phyloP scores from a whole-genome alignment of 1,140 invertebrate species.

The Drosophila pallidifrons region DNA sequence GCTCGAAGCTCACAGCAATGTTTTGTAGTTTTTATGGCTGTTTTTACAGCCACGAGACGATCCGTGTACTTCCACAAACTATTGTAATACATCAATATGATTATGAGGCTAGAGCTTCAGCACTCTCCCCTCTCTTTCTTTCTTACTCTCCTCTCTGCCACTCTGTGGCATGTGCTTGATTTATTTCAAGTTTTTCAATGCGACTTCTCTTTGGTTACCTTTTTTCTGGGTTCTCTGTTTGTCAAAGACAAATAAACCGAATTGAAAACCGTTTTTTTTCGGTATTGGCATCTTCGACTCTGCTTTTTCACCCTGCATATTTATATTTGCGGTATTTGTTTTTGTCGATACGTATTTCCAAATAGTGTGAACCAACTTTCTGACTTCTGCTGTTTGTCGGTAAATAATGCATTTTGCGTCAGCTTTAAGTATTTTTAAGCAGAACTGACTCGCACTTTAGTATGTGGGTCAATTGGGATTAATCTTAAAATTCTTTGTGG shows the following conservation, averaged over 20 bases:
- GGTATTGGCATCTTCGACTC: slow-evolving; percentile 24
- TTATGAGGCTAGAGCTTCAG: slow-evolving; percentile 61
- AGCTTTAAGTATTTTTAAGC: not conserved
- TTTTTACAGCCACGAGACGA: slow-evolving; percentile 58
- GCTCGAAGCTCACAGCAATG: slow-evolving; percentile 45
- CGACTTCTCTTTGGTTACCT: slow-evolving; percentile 40
- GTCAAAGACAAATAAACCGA: slow-evolving; percentile 64
- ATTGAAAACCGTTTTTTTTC: slow-evolving; percentile 51
- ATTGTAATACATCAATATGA: slow-evolving; percentile 79
- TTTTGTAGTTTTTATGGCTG: slow-evolving; percentile 66
- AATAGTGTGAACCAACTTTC: not conserved
- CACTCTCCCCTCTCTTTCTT: slow-evolving; percentile 26
- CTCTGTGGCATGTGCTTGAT: slow-evolving; percentile 73
- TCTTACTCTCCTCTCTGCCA: slow-evolving; percentile 13
- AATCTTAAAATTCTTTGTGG: not conserved
- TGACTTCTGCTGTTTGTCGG: slow-evolving; percentile 1
- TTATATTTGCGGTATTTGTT: slow-evolving; percentile 16
- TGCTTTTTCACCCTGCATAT: slow-evolving; percentile 1
- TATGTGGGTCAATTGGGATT: slow-evolving; percentile 8
- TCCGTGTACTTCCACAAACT: slow-evolving; percentile 66
- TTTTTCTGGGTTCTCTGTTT: slow-evolving; percentile 57
- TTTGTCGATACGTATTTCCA: slow-evolving; percentile 2
- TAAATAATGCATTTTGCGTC: slow-evolving; percentile 12
- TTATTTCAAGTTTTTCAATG: slow-evolving; percentile 65
- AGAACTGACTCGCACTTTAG: not conserved